Evolutionary conservation across 2,888 invertebrate genomes (phyloP).

Genomic region (Pyrocoelia pectoralis): DNA sequence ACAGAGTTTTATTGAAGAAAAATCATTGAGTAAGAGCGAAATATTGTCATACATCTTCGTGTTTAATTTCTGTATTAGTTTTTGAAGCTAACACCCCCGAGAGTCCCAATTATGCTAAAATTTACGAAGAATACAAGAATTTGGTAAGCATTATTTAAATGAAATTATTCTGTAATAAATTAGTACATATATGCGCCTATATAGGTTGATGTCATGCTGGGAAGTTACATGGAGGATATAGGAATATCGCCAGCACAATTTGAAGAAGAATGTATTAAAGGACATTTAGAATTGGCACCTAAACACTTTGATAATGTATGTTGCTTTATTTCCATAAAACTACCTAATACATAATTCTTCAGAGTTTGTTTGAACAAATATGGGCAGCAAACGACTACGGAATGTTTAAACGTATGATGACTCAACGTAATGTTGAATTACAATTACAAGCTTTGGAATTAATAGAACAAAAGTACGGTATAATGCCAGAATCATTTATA

Average conservation of each 20-base stretch:
- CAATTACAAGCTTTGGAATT: constrained; percentile 88
- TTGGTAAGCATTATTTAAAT: constrained; percentile 66
- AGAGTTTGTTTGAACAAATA: constrained; percentile 77
- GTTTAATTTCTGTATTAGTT: constrained; percentile 65
- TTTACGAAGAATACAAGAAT: constrained; percentile 88
- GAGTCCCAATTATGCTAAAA: constrained; percentile 77
- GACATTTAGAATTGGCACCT: constrained; percentile 56
- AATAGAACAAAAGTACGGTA: constrained; percentile 79
- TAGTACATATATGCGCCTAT: constrained; percentile 4
- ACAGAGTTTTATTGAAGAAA: constrained; percentile 91
- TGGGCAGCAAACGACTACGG: constrained; percentile 94
- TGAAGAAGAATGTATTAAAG: constrained; percentile 76
- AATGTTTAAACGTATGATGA: constrained; percentile 93
- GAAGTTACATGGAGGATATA: constrained; percentile 92
- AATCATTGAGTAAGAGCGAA: constrained; percentile 78
- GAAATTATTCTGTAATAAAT: neutral
- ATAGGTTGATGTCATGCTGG: constrained; percentile 87
- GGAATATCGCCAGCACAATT: constrained; percentile 89
- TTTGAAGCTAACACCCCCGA: constrained; percentile 83
- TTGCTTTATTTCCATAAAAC: neutral
- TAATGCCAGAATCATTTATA: constrained; percentile 70
- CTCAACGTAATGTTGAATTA: constrained; percentile 88
- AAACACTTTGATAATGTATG: constrained; percentile 65
- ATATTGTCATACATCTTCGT: too few species aligned
- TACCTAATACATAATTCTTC: neutral